Evolutionary conservation across 1,140 invertebrate species (phyloP), one percentile per base, ranked within the genome.

Genomic region (Planococcus citri): DNA sequence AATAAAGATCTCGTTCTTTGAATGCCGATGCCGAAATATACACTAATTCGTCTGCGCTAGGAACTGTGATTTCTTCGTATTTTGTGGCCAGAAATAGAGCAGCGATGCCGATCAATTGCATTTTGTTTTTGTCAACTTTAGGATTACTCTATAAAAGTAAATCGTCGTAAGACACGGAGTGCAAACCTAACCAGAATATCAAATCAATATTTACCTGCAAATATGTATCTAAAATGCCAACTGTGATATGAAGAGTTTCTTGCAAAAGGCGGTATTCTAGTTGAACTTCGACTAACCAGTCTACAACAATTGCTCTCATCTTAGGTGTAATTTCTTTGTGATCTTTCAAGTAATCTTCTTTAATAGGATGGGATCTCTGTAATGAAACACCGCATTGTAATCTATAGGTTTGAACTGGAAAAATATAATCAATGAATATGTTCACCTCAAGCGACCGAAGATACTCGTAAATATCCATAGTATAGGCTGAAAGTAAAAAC

Each of bases 201-300:
- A 33, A 68, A 33, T 68, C 21, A 68, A 64, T 73, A 58, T 72
- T 78, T 79, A 90, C 89, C 85, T 95, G 91, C 72, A 97, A 83
- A 82, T 92, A 97, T 74, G 92, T 82, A 80, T 98, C 95, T 73
- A 97, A 84, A 22, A 95, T 89, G 69, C 88, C 86, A 61, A 97
- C 86, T 60, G 92, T 88, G 73, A 97, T 80, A 78, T 94, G 93
- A 27, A 97, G 85, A 1, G 95, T 97, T 79, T 98, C 95, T 73
- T 89, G 85, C n/a, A 89, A 79, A 14, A 97, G 80, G 72, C 86
- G 86, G 77, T 97, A 98, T 76, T 92, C 88, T 71, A 83, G 79
- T 76, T 97, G 94, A 14, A 97, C 92, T 76, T 96, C 92, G 22
- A 95, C 87, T 25, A 98, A 79, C 95, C 95, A 98, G 78, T 98